Conservation (phyloP, 2,113 vertebrate genomes). For the Takifugu bimaculatus region DNA sequence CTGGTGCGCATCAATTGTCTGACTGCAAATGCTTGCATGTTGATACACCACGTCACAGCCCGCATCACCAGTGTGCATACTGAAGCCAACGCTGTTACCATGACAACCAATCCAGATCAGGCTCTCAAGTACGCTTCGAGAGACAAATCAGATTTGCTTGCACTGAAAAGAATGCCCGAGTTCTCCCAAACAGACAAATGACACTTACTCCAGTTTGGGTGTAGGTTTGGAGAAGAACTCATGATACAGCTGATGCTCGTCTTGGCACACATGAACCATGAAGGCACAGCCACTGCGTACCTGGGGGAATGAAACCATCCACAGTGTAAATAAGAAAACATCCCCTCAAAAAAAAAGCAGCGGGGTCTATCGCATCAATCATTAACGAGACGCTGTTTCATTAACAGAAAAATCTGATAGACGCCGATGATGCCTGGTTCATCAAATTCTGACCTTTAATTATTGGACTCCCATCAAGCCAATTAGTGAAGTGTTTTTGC, state of each 20-base stretch:
- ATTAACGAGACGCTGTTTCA: constrained; percentile 46
- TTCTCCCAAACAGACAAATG: not conserved
- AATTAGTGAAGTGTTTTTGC: constrained; percentile 50
- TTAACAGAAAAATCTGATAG: constrained; percentile 20
- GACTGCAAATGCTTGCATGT: no score
- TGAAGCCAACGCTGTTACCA: no score
- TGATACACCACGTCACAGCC: no score
- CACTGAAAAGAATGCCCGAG: no score
- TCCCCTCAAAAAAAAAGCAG: constrained; percentile 16
- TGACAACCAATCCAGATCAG: no score
- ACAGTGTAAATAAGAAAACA: constrained; percentile 26
- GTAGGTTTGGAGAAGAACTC: constrained; percentile 96
- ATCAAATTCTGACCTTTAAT: constrained; percentile 55
- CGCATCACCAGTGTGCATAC: no score
- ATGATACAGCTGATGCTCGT: constrained; percentile 93
- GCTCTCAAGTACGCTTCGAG: no score
- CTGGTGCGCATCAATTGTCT: no score
- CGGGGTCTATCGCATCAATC: constrained; percentile 30
- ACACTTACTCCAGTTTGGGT: constrained; percentile 90
- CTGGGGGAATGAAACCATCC: constrained; percentile 60
- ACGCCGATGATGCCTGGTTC: constrained; percentile 24
- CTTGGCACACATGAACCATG: constrained; percentile 98
- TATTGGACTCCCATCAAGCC: constrained; percentile 46
- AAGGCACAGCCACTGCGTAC: constrained; percentile 97
- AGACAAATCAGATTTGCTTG: no score